Base-by-base conservation (phyloP, 2,113 vertebrate genomes). In the Odontesthes bonariensis region DNA sequence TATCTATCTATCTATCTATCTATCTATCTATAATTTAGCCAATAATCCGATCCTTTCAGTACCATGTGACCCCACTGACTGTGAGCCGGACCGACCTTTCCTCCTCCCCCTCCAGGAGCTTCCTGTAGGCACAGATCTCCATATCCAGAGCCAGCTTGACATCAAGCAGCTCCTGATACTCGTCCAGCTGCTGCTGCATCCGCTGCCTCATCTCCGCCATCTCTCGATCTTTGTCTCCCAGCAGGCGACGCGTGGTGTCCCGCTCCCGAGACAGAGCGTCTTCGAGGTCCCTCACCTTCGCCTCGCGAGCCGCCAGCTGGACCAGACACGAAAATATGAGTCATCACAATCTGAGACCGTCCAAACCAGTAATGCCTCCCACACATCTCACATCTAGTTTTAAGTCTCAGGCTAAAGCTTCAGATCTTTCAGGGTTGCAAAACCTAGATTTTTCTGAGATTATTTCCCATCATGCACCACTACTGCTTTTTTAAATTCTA, bases 111-210 rank as follows among this genome's bases (percentile, higher is more conserved):
- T 99, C 97, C 92, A 99, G 94, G 77, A 99, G 94, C 82, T 99
- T 99, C 92, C 97, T 94, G 88, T 99, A 99, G 73, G 98, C 98
- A 0, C 96, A 94, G 73, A 99, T 99, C 93, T 99, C 98, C 98
- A 99, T 99, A 65, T 99, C 98, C 88, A 99, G 90, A 0, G 98
- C 98, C 92, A 99, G 90, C 76, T 99, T 99, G 90, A 99, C 94
- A 73, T 98, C 98, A 91, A 99, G 95, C 38, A 99, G 94, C 88
- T 98, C 97, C 95, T 99, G 97, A 83, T 99, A 99, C 82, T 99
- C 98, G 0, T 99, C 97, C 87, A 99, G 93, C 94, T 99, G 97
- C 90, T 96, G 95, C 83, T 98, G 97, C 98, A 99, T 99, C 81
- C 92, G 92, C 0, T 96, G 96, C 78, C 97, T 87, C 94, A 99